These are phyloP conservation scores for Zelostemma sp. DNA, from an alignment of 1,140 invertebrate genomes.

Conservation along the genomic window DNA sequence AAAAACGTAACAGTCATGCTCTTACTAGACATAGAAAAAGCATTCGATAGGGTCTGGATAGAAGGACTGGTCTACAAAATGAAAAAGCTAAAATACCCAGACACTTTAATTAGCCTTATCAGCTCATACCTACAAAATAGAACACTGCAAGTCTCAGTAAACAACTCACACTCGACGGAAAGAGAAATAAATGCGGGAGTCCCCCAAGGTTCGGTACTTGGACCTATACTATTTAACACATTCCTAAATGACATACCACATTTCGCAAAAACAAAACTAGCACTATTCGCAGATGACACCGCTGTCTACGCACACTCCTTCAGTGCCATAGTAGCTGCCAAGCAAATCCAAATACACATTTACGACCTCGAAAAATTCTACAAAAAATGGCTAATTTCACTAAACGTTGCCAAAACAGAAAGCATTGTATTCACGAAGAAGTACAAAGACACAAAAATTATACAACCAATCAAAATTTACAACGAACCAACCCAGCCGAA, in stretches of 20 bases:
- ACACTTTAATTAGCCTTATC: conserved; percentile 49
- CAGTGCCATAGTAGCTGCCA: conserved; percentile 40
- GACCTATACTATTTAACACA: conserved; percentile 45
- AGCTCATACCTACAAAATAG: conserved; percentile 45
- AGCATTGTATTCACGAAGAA: conserved; percentile 40
- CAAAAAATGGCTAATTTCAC: conserved; percentile 38
- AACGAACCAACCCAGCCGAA: conserved; percentile 14
- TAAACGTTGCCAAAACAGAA: conserved; percentile 53
- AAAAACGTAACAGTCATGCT: conserved; percentile 48
- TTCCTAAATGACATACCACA: conserved; percentile 50
- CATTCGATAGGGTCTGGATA: conserved; percentile 63
- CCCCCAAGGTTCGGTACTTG: conserved; percentile 52
- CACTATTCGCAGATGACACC: conserved; percentile 55
- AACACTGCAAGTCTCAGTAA: conserved; percentile 30
- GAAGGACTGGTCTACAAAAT: conserved; percentile 57
- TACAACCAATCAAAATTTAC: conserved; percentile 42
- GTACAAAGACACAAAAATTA: conserved; percentile 27
- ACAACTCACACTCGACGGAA: conserved; percentile 12
- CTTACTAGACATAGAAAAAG: conserved; percentile 63
- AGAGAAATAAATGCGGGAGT: conserved; percentile 48
- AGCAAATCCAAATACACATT: conserved; percentile 51
- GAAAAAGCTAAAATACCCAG: conserved; percentile 23
- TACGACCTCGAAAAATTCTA: conserved; percentile 48
- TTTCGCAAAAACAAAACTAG: conserved; percentile 38
- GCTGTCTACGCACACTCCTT: conserved; percentile 50